Base-by-base conservation (phyloP, 2,888 invertebrate genomes). In the Brachylomia viminalis region DNA sequence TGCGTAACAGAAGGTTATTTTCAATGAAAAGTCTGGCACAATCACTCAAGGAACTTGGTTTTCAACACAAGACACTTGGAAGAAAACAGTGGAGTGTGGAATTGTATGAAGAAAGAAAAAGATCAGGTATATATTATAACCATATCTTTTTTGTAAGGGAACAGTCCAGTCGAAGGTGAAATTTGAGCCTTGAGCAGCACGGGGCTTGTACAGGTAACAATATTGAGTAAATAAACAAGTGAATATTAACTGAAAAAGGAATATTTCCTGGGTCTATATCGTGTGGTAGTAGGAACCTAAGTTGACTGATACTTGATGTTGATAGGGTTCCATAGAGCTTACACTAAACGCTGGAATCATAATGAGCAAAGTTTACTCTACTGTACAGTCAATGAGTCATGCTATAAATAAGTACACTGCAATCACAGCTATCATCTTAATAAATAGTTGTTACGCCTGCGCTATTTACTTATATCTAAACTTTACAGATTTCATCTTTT, bases 401-500 rank as follows among this genome's bases (percentile, higher is more conserved):
- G 49, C 23, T 49, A 6, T 11, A n/a, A n/a, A 54, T 54, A 68
- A 69, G 45, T 15, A n/a, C 30, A 58, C 3, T 58, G 17, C 23
- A 27, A 38, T 54, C 20, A 54, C 45, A 56, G 27, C 56, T 58
- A 45, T 67, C n/a, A 42, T 49, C 10, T 17, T 58, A n/a, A 66
- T 30, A 42, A 38, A 49, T 49, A 49, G 11, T 30, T 33, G 2
- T 30, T 20, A 15, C 20, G 20, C 54, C 33, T 54, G 54, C 33
- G 11, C 11, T 52, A 13, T 52, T 33, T n/a, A 49, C 58, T 47
- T 77, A 58, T 27, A 13, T 27, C 17, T 59, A 76, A 27, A 42
- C 1, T 75, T n/a, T 27, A 67, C 70, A 77, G 52, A 76, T 77
- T 68, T 61, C 11, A 47, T 45, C 4, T 33, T 58, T 75, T 2